Evolutionary conservation across 2,888 invertebrate genomes (phyloP).

Genomic region (Himalopsyche anomala): DNA sequence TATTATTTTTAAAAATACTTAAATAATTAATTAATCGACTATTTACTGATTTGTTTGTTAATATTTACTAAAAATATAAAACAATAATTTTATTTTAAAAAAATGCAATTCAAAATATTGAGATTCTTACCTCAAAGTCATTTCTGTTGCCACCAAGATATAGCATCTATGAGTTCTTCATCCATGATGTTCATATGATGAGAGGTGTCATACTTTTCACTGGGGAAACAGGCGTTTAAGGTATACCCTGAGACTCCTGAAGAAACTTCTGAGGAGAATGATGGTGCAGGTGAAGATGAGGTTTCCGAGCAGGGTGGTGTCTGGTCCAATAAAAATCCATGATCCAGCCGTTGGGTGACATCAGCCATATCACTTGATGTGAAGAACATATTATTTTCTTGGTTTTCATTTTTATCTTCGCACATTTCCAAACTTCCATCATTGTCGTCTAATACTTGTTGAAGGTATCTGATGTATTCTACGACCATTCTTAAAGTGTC

Average conservation of each 20-base stretch:
- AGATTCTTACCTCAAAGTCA: constrained; percentile 68
- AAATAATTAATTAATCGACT: too few species aligned
- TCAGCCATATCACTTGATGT: constrained; percentile 73
- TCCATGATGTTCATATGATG: constrained; percentile 80
- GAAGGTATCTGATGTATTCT: constrained; percentile 91
- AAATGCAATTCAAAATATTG: background rate
- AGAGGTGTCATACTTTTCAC: constrained; percentile 73
- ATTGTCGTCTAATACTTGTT: constrained; percentile 86
- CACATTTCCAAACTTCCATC: constrained; percentile 78
- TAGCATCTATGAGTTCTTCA: constrained; percentile 91
- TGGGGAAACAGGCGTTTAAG: constrained; percentile 74
- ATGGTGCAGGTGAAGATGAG: constrained; percentile 85
- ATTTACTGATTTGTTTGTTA: too few species aligned
- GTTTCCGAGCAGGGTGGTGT: constrained; percentile 82
- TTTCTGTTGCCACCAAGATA: constrained; percentile 90
- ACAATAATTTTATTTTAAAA: background rate
- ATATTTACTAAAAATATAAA: background rate
- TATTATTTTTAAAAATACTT: too few species aligned
- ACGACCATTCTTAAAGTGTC: constrained; percentile 93
- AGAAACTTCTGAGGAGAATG: constrained; percentile 80
- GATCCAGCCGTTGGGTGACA: constrained; percentile 70
- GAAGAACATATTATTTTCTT: constrained; percentile 69
- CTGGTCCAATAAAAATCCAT: constrained; percentile 75
- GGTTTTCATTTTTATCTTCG: constrained; percentile 74
- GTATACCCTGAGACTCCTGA: constrained; percentile 76